phyloP scores from a whole-genome alignment of 2,888 invertebrate species.

The Nemotelus pantherinus region DNA sequence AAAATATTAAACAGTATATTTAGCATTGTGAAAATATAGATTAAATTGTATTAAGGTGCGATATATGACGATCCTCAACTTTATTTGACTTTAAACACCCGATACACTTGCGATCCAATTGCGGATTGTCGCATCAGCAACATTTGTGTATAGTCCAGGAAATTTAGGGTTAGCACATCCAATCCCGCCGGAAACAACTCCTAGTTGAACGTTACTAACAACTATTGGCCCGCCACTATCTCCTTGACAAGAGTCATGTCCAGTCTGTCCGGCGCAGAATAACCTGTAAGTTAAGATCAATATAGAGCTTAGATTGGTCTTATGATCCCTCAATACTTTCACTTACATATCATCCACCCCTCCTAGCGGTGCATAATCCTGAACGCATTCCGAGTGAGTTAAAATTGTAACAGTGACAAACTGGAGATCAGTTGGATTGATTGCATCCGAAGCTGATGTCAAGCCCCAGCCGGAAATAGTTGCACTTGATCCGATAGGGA shows the following conservation, averaged over 20 bases:
- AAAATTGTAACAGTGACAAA: conserved; percentile 41
- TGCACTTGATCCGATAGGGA: conserved; percentile 37
- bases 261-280: conserved; percentile 48
- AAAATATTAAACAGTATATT: too few relatives aligned
- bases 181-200: conserved; percentile 47
- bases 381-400: conserved; percentile 42
- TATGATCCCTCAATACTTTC: background rate
- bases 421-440: conserved; percentile 23
- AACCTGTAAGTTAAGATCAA: conserved; percentile 30
- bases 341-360: conserved; percentile 48
- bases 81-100: conserved; percentile 31
- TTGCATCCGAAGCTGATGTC: conserved; percentile 22
- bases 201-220: conserved; percentile 45
- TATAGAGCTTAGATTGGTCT: too few relatives aligned
- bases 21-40: too few relatives aligned
- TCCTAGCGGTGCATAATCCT: conserved; percentile 41
- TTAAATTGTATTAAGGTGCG: too few relatives aligned
- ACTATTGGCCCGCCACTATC: conserved; percentile 50
- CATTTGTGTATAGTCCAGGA: conserved; percentile 47
- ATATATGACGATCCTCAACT: background rate
- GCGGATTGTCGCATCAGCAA: conserved; percentile 46
- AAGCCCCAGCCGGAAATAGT: conserved; percentile 50
- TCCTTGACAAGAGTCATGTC: conserved; percentile 49
- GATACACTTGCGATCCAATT: conserved; percentile 46
- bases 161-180: conserved; percentile 46